phyloP scores from a whole-genome alignment of 1,140 invertebrate species.

The Leptinotarsa undecemlineata region DNA sequence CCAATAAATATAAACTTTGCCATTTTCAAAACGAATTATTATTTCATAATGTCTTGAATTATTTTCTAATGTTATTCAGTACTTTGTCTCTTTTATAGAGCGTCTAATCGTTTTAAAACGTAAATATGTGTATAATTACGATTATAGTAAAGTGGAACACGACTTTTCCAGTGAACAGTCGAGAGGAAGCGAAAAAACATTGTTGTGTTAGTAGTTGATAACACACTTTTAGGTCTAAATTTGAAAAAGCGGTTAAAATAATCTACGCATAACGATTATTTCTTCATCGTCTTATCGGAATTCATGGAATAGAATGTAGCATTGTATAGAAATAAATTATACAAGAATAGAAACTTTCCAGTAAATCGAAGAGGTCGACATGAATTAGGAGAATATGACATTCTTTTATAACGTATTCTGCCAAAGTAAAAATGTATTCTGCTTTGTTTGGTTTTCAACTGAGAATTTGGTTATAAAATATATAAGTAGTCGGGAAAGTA shows the following conservation, averaged over 20 bases:
- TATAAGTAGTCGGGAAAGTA: too few relatives aligned
- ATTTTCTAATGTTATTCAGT: too few relatives aligned
- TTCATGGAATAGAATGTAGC: background rate
- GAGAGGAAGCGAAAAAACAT: slow-evolving; percentile 12
- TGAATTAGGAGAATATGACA: too few relatives aligned
- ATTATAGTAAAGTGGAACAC: slow-evolving; percentile 20
- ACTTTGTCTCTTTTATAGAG: background rate
- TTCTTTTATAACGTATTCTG: too few relatives aligned
- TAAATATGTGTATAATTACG: background rate
- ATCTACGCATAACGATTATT: slow-evolving; percentile 1
- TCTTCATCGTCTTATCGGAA: background rate
- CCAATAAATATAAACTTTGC: too few relatives aligned
- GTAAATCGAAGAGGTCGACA: too few relatives aligned
- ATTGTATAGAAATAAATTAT: background rate
- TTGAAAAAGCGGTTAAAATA: slow-evolving; percentile 12
- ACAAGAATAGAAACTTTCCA: too few relatives aligned
- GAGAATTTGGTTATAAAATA: too few relatives aligned
- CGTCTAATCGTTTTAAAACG: background rate
- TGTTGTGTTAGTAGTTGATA: slow-evolving; percentile 13
- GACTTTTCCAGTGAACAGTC: slow-evolving; percentile 25
- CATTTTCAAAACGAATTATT: too few relatives aligned
- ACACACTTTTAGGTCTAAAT: slow-evolving; percentile 21
- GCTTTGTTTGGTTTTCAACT: too few relatives aligned
- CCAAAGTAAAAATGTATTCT: too few relatives aligned
- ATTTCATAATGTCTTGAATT: too few relatives aligned